Evolutionary conservation across 2,888 invertebrate species (phyloP), one percentile per base, ranked within the genome.

Genomic region (Noctua comes): DNA sequence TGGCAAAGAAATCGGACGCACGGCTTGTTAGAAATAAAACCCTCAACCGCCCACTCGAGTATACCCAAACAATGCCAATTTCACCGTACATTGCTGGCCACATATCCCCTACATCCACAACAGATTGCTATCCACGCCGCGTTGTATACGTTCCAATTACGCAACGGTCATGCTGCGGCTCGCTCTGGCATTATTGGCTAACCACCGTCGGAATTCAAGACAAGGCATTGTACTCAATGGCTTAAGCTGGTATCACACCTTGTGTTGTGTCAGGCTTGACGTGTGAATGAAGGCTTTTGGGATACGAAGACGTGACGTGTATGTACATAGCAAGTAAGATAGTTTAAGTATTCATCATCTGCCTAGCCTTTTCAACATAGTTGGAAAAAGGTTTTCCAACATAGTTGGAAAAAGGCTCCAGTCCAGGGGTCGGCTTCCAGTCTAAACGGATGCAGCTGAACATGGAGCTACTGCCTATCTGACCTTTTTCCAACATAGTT

Each of bases 121-220:
- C 54, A 71, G 68, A 81, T 84, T 73, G 62, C 72, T 75, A 54
- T 66, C 54, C 48, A 77, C 74, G 27, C 76, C 46, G 68, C 54
- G 64, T 64, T 85, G 88, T 85, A 83, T 77, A 80, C 84, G 73
- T 68, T 83, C 59, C 78, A 89, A 89, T 88, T 87, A 83, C 71
- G 40, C 36, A 36, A 68, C 59, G 88, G 84, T 77, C 68, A 68
- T 36, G 68, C 69, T 80, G 83, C 36, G 81, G 82, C 46, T 64
- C 24, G 51, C 54, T 27, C 31, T 59, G 48, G 66, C 76, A 76
- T 78, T 74, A 80, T 77, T 80, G 80, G 79, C 77, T 54, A 57
- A 73, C 80, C 83, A 76, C 77, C 57, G 43, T 36, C 46, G 82
- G 88, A 77, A 80, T 83, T 69, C 66, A 65, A 86, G 77, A 75